Evolutionary conservation across 2,797 vertebrate species (phyloP).

Genomic region (Tauraco hartlaubi): DNA sequence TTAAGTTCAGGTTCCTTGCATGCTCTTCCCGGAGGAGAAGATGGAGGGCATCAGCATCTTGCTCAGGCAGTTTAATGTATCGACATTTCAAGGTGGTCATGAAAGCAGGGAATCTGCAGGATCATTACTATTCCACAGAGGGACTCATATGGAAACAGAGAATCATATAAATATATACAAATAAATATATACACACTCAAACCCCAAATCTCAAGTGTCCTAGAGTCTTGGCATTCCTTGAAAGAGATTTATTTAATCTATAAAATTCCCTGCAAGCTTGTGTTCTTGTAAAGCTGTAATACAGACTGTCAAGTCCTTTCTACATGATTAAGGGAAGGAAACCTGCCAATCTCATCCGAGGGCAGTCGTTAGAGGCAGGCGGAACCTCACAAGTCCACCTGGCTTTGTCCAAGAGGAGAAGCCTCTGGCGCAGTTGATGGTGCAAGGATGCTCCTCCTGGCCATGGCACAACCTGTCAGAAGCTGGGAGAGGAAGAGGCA

Average conservation of each 20-base stretch:
- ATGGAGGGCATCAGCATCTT: slow-evolving; percentile 26
- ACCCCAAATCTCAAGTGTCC: slow-evolving; percentile 30
- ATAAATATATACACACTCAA: slow-evolving; percentile 26
- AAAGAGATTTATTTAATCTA: slow-evolving; percentile 43
- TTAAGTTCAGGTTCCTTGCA: slow-evolving; percentile 29
- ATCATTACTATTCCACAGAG: slow-evolving; percentile 31
- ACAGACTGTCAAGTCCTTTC: slow-evolving; percentile 12
- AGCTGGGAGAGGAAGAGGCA: background rate
- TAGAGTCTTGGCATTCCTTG: slow-evolving; percentile 18
- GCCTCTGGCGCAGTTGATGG: background rate
- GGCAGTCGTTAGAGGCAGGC: background rate
- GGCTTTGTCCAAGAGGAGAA: background rate
- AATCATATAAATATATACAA: slow-evolving; percentile 18
- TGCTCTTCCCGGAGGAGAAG: background rate
- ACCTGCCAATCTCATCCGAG: background rate
- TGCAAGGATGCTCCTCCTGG: background rate
- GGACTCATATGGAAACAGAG: background rate
- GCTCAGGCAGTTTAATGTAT: background rate
- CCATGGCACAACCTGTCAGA: background rate
- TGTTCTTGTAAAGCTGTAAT: slow-evolving; percentile 29
- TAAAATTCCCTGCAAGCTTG: slow-evolving; percentile 23
- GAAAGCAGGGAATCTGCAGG: background rate
- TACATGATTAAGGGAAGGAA: background rate
- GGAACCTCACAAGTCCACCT: background rate
- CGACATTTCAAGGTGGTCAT: slow-evolving; percentile 35